phyloP scores from a whole-genome alignment of 2,888 invertebrate species.

The Maniola hyperantus region DNA sequence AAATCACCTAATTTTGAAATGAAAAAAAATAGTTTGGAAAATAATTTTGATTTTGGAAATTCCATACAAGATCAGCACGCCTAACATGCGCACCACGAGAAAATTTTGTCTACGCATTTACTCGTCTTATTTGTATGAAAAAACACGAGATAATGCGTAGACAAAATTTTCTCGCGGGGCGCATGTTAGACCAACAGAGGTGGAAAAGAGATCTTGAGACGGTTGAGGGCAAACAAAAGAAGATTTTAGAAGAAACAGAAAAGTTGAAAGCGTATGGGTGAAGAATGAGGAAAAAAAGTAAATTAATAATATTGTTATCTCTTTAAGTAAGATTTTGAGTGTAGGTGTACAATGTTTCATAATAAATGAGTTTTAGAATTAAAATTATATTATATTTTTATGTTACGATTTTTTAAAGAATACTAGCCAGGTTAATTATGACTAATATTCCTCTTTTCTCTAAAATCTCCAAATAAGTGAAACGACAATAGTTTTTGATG shows the following conservation, averaged over 20 bases:
- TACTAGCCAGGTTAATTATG: no score
- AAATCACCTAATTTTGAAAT: conserved; percentile 12
- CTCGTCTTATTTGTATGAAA: no score
- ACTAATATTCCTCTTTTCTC: no score
- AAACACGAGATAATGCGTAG: no score
- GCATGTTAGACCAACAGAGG: no score
- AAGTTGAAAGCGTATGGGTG: conserved; percentile 35
- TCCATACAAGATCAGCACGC: conserved; percentile 22
- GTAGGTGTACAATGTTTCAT: conserved; percentile 6
- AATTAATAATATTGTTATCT: background rate
- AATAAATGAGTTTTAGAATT: conserved; percentile 5
- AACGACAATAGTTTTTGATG: no score
- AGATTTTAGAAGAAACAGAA: conserved; percentile 36
- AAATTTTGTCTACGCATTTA: no score
- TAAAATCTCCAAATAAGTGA: no score
- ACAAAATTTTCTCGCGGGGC: no score
- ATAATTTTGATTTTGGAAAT: conserved; percentile 7
- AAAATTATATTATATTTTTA: no score
- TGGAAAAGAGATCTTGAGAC: conserved; percentile 31
- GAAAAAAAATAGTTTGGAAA: conserved; percentile 20
- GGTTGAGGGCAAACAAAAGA: conserved; percentile 35
- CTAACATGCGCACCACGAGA: no score
- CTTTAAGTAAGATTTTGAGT: conserved; percentile 6
- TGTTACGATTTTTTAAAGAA: no score
- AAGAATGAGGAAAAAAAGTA: conserved; percentile 13